phyloP scores from a whole-genome alignment of 2,888 invertebrate species.

The Eupithecia tripunctaria region DNA sequence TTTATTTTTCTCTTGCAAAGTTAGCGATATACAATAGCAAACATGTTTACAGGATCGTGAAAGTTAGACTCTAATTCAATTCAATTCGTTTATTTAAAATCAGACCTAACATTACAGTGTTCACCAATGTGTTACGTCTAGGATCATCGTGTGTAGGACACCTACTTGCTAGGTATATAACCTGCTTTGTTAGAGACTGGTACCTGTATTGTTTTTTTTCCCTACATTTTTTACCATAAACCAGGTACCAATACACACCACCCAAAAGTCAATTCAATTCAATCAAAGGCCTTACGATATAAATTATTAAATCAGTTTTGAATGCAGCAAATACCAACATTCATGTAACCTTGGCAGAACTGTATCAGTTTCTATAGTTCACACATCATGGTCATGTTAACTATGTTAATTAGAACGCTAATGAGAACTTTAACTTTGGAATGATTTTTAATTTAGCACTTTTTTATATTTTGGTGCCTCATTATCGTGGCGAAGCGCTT shows the following conservation, averaged over 20 bases:
- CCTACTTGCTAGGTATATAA: too few species aligned
- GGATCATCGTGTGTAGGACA: too few species aligned
- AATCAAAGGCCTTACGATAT: neutral
- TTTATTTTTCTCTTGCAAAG: too few species aligned
- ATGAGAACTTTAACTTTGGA: slow-evolving; percentile 56
- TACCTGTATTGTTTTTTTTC: neutral
- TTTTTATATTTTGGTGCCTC: slow-evolving; percentile 31
- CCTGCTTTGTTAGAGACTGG: too few species aligned
- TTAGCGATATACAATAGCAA: too few species aligned
- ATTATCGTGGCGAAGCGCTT: slow-evolving; percentile 11
- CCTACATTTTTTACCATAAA: too few species aligned
- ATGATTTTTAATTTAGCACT: slow-evolving; percentile 55
- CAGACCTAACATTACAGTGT: too few species aligned
- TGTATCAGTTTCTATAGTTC: slow-evolving; percentile 54
- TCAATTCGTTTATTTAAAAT: too few species aligned
- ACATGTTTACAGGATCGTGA: too few species aligned
- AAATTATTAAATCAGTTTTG: neutral
- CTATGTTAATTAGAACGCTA: slow-evolving; percentile 71
- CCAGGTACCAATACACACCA: too few species aligned
- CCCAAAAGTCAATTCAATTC: neutral
- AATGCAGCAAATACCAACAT: neutral
- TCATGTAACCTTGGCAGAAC: slow-evolving; percentile 55
- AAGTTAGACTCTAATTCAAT: too few species aligned
- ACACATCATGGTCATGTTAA: slow-evolving; percentile 63
- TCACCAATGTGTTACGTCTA: too few species aligned